Evolutionary conservation across 2,888 invertebrate species (phyloP), one percentile per base, ranked within the genome.

Genomic region (Heliothis peltigera): DNA sequence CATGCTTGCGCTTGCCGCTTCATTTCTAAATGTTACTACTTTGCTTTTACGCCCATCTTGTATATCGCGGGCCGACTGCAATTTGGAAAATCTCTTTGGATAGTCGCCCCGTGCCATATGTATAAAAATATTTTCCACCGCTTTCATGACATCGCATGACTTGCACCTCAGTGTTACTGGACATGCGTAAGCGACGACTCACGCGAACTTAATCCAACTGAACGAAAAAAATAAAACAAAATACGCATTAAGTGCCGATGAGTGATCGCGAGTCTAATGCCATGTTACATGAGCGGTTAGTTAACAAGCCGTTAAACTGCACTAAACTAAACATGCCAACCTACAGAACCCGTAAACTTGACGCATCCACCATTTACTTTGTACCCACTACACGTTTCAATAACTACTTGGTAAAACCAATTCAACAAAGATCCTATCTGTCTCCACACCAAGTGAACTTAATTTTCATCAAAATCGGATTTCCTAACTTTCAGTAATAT

Each of bases 191-290:
- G 84, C 84, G 76, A 70, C 75, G 78, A 60, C 72, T 74, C 75
- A 70, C 78, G 77, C 79, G 70, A 80, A 81, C 78, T 77, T 60
- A 78, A 75, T 69, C 71, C 54, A 80, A 83, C 79, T 72, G 64
- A 80, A 82, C 74, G 63, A 60, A 79, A 80, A 77, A 83, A 86
- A 78, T 73, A 73, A 83, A 83, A 79, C 76, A 81, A 78, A 81
- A 83, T 77, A 81, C 71, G 83, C 84, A 69, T 69, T 73, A 85
- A 69, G 90, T 90, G 90, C 87, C 66, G 79, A 83, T 88, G 90
- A 78, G 82, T 80, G 80, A 80, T 59, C 7, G 82, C 79, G 82
- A 82, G 60, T 66, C 82, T 83, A 83, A 84, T 85, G 83, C 80
- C 69, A 83, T 83, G 85, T 82, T 79, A 84, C 83, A 86, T 86